Base-by-base conservation (phyloP, 1,140 invertebrate genomes). In the Rhyzopertha dominica region DNA sequence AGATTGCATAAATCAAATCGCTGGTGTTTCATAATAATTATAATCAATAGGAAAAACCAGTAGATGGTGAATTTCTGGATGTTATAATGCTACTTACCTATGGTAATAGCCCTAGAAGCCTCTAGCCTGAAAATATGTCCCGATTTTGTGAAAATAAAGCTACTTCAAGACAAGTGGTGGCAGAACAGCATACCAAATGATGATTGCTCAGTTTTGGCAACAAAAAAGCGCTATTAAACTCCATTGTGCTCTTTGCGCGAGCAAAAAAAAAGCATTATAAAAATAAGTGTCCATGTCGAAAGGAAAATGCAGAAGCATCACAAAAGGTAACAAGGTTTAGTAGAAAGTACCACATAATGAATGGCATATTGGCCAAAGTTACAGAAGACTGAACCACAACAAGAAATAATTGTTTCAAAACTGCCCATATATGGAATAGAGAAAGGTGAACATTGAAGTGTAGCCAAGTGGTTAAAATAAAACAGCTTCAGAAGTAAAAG, bases 41-140 rank as follows among this genome's bases (percentile, higher is more conserved):
- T 14, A 5, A 10, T 7, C 40, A 17, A 49, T 49, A n/a, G 28
- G 19, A 36, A 4, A 39, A 45, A 39, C 47, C 43, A 14, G 13
- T 62, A 5, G 51, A 49, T 14, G 42, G 53, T 32, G 42, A 56
- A 34, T 25, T 56, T 26, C 10, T 45, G 10, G 41, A 22, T 18
- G 49, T 41, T 58, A n/a, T n/a, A 18, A 56, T 58, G 52, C 25
- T 61, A 24, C 36, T 38, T 46, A 18, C 53, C 56, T 5, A 56
- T 62, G 52, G 54, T 61, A 24, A 59, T 61, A 56, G 60, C 51
- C 1, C 32, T 64, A 14, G 54, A 59, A 42, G 62, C 52, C 54
- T 59, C 58, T 7, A 54, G 49, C 19, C 40, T 44, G 17, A 47
- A 47, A 23, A 51, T 63, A 22, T 51, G 50, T 14, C 37, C 49